These are phyloP conservation scores for Coreoperca whiteheadi DNA, from an alignment of 2,113 vertebrate genomes.

Conservation along the genomic window DNA sequence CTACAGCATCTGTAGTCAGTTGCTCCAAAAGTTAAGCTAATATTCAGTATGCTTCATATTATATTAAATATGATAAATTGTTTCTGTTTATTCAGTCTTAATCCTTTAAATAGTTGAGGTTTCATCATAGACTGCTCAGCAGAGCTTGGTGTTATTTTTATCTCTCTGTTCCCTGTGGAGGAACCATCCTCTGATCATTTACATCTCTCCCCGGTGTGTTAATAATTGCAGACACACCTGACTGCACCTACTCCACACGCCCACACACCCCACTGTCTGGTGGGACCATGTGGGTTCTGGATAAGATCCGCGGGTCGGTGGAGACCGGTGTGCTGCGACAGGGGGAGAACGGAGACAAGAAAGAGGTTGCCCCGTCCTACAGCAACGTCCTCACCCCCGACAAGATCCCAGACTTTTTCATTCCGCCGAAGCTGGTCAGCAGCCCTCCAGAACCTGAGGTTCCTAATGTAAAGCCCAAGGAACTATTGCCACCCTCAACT, in stretches of 20 bases:
- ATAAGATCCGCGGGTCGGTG: conserved; percentile 92
- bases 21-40: background rate
- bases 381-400: conserved; percentile 97
- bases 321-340: conserved; percentile 86
- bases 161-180: conserved; percentile 28
- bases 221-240: conserved; percentile 70
- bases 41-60: background rate
- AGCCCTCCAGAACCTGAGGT: conserved; percentile 85
- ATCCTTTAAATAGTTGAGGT: background rate
- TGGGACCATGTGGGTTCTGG: conserved; percentile 93
- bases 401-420: conserved; percentile 98
- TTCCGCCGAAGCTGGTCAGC: conserved; percentile 92
- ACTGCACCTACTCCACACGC: conserved; percentile 33
- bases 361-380: conserved; percentile 84
- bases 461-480: conserved; percentile 74
- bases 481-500: conserved; percentile 79
- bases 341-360: conserved; percentile 83
- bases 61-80: background rate
- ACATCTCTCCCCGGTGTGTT: conserved; percentile 47
- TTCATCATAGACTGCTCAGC: background rate
- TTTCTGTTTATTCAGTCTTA: conserved; percentile 6
- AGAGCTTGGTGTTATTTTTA: conserved; percentile 36
- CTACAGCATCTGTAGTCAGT: background rate
- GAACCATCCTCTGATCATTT: conserved; percentile 40
- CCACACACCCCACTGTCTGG: conserved; percentile 51